Base-by-base conservation (phyloP, 2,888 invertebrate genomes). In the Pinctada fucata region DNA sequence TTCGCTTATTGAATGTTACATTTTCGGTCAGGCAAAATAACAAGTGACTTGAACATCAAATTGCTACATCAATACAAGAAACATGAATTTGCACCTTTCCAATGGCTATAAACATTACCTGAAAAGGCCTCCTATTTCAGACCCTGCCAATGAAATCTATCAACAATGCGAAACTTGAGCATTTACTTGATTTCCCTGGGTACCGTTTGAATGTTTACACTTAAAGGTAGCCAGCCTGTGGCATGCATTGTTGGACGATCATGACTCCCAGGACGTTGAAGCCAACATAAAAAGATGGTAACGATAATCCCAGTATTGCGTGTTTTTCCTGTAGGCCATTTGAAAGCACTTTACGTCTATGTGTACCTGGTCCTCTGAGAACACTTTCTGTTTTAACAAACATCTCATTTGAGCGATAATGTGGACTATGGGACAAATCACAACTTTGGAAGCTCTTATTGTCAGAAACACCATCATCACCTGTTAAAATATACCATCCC, bases 301-400 rank as follows among this genome's bases (percentile, higher is more conserved):
- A 52, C 10, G 58, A 52, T 52, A 52, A 52, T 52, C 6, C 5
- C 5, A 10, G 58, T 10, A 74, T 74, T 65, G 66, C 50, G 31
- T 65, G 45, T 3, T 49, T 65, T 66, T 65, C 58, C 74, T 66
- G 66, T 49, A 63, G 66, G 74, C 74, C 74, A 74, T 74, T 74
- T 74, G 65, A 66, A 68, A 74, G 50, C 74, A 74, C 74, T 74
- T 74, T 63, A 66, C 48, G 48, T 49, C 31, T 51, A 45, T 48
- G 8, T 50, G 47, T 66, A 49, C 48, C 10, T 5, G 2, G 8
- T 74, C 74, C 74, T 49, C 3, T 3, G 66, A 50, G 74, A 67
- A 52, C 58, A 52, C 58, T 52, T 52, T 52, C 58, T 52, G 58
- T 52, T 52, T 52, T 52, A 10, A 52, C 58, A 52, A 52, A 52